These are phyloP conservation scores for Eciton burchellii DNA, from an alignment of 1,140 invertebrate species.

Conservation along the genomic window DNA sequence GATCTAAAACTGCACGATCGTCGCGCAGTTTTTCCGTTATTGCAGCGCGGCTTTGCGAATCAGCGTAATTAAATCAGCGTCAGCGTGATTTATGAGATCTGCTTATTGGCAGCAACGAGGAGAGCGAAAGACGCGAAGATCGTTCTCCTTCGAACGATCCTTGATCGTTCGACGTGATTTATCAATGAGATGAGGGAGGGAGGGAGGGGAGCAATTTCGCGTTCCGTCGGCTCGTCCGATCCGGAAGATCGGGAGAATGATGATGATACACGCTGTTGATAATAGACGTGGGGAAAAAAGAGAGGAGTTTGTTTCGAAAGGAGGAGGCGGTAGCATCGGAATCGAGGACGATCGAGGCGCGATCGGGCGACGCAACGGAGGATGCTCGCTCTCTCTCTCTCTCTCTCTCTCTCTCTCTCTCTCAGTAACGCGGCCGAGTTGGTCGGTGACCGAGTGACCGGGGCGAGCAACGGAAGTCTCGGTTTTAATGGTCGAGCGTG, in stretches of 20 bases:
- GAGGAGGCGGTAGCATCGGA: too few relatives aligned
- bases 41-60: slow-evolving; percentile 18
- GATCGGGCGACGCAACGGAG: too few relatives aligned
- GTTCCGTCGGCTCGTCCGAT: slow-evolving; percentile 34
- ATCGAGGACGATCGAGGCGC: too few relatives aligned
- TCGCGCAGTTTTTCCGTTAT: slow-evolving; percentile 55
- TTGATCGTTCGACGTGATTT: slow-evolving; percentile 50
- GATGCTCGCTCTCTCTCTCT: too few relatives aligned
- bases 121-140: slow-evolving; percentile 56
- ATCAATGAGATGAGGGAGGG: slow-evolving; percentile 51
- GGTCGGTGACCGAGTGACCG: slow-evolving; percentile 51
- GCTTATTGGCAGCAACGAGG: slow-evolving; percentile 11
- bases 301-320: too few relatives aligned
- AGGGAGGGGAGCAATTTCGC: slow-evolving; percentile 45
- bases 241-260: slow-evolving; percentile 38
- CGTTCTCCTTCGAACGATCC: slow-evolving; percentile 60
- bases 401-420: too few relatives aligned
- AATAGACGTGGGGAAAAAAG: slow-evolving; percentile 35
- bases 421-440: slow-evolving; percentile 25
- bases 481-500: slow-evolving; percentile 45
- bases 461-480: slow-evolving; percentile 68
- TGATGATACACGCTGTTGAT: too few relatives aligned
- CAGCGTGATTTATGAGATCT: slow-evolving; percentile 66
- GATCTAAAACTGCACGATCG: slow-evolving; percentile 59
- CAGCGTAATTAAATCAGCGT: slow-evolving; percentile 70